A percentile compares a stretch with the other conserved stretches of the same genome.
Conservation (phyloP, 1,140 invertebrate species). For the Dinoponera quadriceps region DNA sequence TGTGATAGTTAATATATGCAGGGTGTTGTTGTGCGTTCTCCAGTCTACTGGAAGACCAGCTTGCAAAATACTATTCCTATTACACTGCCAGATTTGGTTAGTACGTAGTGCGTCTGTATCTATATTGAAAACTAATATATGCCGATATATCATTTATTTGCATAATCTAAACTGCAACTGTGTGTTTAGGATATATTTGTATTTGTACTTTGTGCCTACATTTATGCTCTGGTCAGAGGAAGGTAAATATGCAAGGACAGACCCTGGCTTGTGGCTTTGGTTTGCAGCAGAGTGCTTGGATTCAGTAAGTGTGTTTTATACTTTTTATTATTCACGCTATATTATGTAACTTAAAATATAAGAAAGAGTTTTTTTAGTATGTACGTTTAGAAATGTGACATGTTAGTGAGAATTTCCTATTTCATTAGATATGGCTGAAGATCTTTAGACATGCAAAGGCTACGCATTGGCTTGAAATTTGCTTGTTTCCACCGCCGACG, state of each 20-base stretch:
- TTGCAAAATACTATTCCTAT: conserved; percentile 73
- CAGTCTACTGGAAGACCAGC: conserved; percentile 66
- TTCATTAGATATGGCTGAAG: conserved; percentile 73
- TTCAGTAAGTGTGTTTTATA: conserved; percentile 70
- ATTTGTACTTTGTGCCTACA: conserved; percentile 77
- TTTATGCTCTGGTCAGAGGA: conserved; percentile 71
- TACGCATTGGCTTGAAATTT: conserved; percentile 72
- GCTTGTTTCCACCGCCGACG: conserved; percentile 75
- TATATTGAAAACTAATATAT: conserved; percentile 11
- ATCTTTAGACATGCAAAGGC: conserved; percentile 68
- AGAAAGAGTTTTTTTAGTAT: not conserved
- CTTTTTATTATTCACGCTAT: no score
- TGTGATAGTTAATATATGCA: conserved; percentile 72
- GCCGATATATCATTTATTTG: not conserved
- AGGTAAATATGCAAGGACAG: conserved; percentile 60
- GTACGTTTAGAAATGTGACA: not conserved
- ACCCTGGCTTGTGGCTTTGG: conserved; percentile 77
- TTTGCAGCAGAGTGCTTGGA: conserved; percentile 76
- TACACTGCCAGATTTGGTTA: conserved; percentile 79
- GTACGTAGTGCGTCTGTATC: conserved; percentile 17
- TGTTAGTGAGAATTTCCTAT: conserved; percentile 1
- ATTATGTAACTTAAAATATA: no score
- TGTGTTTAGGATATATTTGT: conserved; percentile 77
- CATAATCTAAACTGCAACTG: not conserved
- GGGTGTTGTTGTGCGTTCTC: conserved; percentile 72